phyloP scores from a whole-genome alignment of 2,888 invertebrate genomes.

The Tenthredo distinguenda region DNA sequence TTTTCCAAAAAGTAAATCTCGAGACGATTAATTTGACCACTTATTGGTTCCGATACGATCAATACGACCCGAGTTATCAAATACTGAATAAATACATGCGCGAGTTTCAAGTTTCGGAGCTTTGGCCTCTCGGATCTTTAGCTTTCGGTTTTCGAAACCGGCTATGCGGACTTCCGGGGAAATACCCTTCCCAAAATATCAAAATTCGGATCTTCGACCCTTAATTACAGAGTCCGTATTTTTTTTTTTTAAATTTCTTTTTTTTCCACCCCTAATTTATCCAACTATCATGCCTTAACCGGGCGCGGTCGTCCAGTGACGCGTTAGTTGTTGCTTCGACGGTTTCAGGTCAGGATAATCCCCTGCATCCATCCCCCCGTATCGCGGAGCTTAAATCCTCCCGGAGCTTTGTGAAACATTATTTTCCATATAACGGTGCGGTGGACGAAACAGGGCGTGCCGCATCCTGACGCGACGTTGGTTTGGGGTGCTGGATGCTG shows the following conservation, averaged over 20 bases:
- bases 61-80: too few relatives aligned
- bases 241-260: not conserved
- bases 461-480: not conserved
- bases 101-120: too few relatives aligned
- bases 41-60: too few relatives aligned
- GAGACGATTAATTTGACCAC: too few relatives aligned
- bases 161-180: too few relatives aligned
- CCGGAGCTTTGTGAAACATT: not conserved
- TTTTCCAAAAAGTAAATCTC: too few relatives aligned
- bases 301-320: conserved; percentile 9
- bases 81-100: too few relatives aligned
- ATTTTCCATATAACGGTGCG: conserved; percentile 31
- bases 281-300: not conserved
- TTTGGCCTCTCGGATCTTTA: too few relatives aligned
- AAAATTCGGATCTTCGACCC: not conserved
- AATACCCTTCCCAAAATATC: too few relatives aligned
- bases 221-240: not conserved
- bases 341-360: conserved; percentile 71
- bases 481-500: not conserved
- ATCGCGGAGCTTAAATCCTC: conserved; percentile 64
- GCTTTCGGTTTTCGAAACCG: too few relatives aligned
- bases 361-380: conserved; percentile 19
- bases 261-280: not conserved
- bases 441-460: conserved; percentile 16
- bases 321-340: conserved; percentile 62